Evolutionary conservation across 2,113 vertebrate genomes (phyloP).

Genomic region (Neodon shergylaensis): DNA sequence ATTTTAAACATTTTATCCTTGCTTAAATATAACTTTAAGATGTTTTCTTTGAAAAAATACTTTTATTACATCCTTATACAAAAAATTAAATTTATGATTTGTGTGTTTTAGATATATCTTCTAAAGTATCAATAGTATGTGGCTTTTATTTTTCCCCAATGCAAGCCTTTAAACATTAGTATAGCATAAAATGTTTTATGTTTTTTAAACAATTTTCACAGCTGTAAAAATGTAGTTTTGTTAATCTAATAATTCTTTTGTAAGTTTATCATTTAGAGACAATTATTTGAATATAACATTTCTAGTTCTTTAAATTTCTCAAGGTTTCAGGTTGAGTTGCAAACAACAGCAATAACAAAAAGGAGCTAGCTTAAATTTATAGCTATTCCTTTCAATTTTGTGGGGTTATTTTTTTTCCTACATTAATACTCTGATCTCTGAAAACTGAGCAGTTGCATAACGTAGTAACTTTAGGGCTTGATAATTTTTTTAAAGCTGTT

Average conservation of each 20-base stretch:
- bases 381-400: neutral
- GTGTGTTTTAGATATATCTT: conserved; percentile 5
- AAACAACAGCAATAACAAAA: neutral
- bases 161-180: neutral
- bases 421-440: neutral
- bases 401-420: neutral
- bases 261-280: neutral
- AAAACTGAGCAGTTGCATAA: neutral
- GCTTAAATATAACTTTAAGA: conserved; percentile 19
- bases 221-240: neutral
- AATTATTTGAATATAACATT: conserved; percentile 37
- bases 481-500: neutral
- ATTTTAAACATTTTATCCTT: conserved; percentile 15
- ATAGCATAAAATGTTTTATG: conserved; percentile 29
- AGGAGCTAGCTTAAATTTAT: neutral
- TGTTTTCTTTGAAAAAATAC: neutral
- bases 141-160: neutral
- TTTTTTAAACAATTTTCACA: conserved; percentile 13
- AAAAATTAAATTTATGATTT: conserved; percentile 51
- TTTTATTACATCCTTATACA: conserved; percentile 16
- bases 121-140: neutral
- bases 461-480: neutral
- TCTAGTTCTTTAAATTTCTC: conserved; percentile 6
- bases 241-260: neutral
- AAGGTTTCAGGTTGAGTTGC: neutral